A percentile compares a stretch with the other conserved stretches of the same genome.
phyloP scores from a whole-genome alignment of 2,888 invertebrate species.

The Drosophila seclusa region DNA sequence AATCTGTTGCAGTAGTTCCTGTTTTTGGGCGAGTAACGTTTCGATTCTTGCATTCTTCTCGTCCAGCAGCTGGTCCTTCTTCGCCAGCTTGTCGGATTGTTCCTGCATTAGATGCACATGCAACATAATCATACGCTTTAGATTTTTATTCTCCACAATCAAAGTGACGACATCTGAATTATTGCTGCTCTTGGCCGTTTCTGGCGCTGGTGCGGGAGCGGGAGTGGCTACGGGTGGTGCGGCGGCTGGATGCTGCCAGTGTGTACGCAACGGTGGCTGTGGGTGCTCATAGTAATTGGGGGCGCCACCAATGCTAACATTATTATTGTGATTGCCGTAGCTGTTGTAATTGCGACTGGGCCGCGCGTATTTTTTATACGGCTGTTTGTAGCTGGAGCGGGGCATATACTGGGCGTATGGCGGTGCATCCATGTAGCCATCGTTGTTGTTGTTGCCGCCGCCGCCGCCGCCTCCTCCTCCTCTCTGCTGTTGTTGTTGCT shows the following conservation, averaged over 20 bases:
- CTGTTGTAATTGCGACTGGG: constrained; percentile 60
- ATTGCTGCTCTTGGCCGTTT: constrained; percentile 20
- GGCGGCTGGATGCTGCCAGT: neutral
- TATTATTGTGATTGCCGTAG: constrained; percentile 16
- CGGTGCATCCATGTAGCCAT: constrained; percentile 45
- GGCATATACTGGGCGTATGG: constrained; percentile 19
- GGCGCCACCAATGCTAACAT: neutral
- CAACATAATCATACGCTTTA: constrained; percentile 91
- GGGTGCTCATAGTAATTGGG: constrained; percentile 49
- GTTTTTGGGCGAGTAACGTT: constrained; percentile 87
- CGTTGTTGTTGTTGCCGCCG: constrained; percentile 9
- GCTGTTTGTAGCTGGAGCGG: constrained; percentile 24
- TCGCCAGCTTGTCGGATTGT: constrained; percentile 93
- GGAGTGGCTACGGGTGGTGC: neutral
- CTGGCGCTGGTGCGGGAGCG: neutral
- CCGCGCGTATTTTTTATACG: constrained; percentile 71
- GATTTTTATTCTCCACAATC: constrained; percentile 84
- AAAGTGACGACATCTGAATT: constrained; percentile 76
- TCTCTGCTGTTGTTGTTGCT: constrained; percentile 28
- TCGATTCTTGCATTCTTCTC: constrained; percentile 91
- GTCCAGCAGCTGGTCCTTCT: constrained; percentile 91
- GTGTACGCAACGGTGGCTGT: constrained; percentile 1
- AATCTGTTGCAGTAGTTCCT: constrained; percentile 86
- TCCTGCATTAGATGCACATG: constrained; percentile 96
- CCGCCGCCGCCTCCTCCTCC: constrained; percentile 1